Evolutionary conservation across 2,113 vertebrate species (phyloP).

Genomic region (Pteruthius melanotis): DNA sequence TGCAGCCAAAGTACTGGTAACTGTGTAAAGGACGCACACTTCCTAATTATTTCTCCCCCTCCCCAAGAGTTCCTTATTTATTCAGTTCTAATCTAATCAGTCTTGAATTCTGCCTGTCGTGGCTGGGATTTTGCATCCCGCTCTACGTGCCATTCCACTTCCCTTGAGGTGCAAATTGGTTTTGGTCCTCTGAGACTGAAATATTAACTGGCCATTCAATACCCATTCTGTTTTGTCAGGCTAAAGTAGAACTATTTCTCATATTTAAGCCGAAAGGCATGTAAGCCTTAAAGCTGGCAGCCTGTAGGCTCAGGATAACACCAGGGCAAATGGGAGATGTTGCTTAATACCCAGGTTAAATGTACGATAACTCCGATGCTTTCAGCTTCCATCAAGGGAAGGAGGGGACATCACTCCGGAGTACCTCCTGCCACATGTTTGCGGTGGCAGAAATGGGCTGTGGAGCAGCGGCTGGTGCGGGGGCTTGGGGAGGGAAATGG

Average conservation of each 20-base stretch:
- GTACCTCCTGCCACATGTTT: slow-evolving; percentile 6
- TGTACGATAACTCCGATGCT: not conserved
- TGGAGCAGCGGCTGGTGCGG: slow-evolving; percentile 44
- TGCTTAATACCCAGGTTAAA: slow-evolving; percentile 39
- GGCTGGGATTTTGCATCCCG: not conserved
- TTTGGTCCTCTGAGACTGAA: not conserved
- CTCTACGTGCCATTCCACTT: not conserved
- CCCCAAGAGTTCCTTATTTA: not conserved
- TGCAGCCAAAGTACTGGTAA: not conserved
- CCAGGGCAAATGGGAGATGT: not conserved
- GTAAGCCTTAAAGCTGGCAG: slow-evolving; percentile 4
- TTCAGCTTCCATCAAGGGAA: not conserved
- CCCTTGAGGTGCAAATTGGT: slow-evolving; percentile 10
- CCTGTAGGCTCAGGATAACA: not conserved
- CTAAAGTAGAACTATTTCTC: slow-evolving; percentile 11
- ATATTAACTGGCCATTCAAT: not conserved
- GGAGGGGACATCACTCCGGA: not conserved
- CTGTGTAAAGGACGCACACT: not conserved
- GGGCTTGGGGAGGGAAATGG: slow-evolving; percentile 51
- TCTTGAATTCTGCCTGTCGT: not conserved
- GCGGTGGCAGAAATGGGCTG: not conserved
- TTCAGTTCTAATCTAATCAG: not conserved
- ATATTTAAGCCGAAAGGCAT: slow-evolving; percentile 10
- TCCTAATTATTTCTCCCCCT: not conserved
- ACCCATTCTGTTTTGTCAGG: not conserved